Base-by-base conservation (phyloP, 2,797 vertebrate species). In the Centroberyx gerrardi region DNA sequence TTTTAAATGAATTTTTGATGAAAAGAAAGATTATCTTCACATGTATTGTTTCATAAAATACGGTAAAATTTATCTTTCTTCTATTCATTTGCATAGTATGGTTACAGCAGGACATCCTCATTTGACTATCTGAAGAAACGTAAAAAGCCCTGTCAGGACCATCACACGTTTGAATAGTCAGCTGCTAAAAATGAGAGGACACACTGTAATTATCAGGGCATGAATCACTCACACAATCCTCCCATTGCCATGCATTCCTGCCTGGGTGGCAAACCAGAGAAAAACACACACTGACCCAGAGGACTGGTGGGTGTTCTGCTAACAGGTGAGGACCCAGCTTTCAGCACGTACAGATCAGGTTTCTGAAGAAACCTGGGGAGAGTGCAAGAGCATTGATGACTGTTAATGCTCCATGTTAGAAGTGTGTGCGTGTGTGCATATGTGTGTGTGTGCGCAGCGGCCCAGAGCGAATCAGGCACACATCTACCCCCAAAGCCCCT, bases 261-360 rank as follows among this genome's bases (percentile, higher is more conserved):
- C 89, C 82, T 93, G 92, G 92, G 94, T 93, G 92, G 93, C 82
- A 89, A 83, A 88, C 69, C 86, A 74, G 80, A 82, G 81, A 59
- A 89, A 92, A 90, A 87, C 56, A 85, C 81, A 79, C 76, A 68
- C 62, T 89, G 91, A 89, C 88, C 90, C 87, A 46, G 8, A 78
- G 81, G 83, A 84, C 62, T 12, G 38, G 68, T 83, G 88, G 92
- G 74, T 86, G 90, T 87, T 87, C 76, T 70, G 84, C 82, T 87
- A 92, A 94, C 90, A 93, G 91, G 93, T 93, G 92, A 94, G 75
- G 72, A 87, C 68, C 71, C 52, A 64, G 89, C 88, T 93, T 93
- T 92, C 91, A 93, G 72, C 88, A 71, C 22, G 22, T 72, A 46
- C 49, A 76, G 93, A 93, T 94, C 88, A 49, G 38, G 88, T 95